A percentile compares a stretch with the other conserved stretches of the same genome.
phyloP scores from a whole-genome alignment of 2,797 vertebrate genomes.

The Sebastes cheni region DNA sequence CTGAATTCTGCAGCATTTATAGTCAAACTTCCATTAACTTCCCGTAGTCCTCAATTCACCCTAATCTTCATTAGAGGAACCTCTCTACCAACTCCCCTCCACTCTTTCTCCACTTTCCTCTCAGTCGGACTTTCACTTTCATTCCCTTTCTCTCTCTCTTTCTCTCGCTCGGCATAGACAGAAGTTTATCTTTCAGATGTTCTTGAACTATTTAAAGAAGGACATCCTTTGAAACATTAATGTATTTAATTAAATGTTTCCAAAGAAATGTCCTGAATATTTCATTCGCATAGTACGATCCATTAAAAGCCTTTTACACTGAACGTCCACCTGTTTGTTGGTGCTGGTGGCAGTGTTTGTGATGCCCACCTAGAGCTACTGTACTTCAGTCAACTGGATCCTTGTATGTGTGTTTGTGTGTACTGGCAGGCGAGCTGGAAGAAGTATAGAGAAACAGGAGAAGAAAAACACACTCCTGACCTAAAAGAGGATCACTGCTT shows the following conservation, averaged over 20 bases:
- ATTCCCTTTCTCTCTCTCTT: background rate
- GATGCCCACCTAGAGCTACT: background rate
- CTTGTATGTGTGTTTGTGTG: background rate
- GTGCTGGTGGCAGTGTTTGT: background rate
- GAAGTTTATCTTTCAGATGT: conserved; percentile 63
- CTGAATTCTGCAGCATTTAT: conserved; percentile 24
- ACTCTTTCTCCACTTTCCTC: background rate
- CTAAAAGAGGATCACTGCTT: conserved; percentile 2
- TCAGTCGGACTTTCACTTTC: background rate
- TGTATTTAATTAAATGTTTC: conserved; percentile 70
- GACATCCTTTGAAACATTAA: conserved; percentile 68
- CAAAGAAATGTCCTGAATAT: conserved; percentile 65
- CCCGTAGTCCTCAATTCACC: conserved; percentile 32
- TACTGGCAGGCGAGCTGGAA: background rate
- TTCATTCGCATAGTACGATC: conserved; percentile 53
- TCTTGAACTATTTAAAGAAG: conserved; percentile 62
- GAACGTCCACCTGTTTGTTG: conserved; percentile 28
- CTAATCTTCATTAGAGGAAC: conserved; percentile 16
- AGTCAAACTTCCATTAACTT: conserved; percentile 36
- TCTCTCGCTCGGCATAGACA: conserved; percentile 13
- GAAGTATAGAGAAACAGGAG: background rate
- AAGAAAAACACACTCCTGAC: background rate
- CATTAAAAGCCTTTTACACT: conserved; percentile 57
- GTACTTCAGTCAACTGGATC: background rate
- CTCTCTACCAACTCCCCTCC: background rate